Evolutionary conservation across 2,888 invertebrate genomes (phyloP), one percentile per base, ranked within the genome.

Genomic region (Papilio demoleus): DNA sequence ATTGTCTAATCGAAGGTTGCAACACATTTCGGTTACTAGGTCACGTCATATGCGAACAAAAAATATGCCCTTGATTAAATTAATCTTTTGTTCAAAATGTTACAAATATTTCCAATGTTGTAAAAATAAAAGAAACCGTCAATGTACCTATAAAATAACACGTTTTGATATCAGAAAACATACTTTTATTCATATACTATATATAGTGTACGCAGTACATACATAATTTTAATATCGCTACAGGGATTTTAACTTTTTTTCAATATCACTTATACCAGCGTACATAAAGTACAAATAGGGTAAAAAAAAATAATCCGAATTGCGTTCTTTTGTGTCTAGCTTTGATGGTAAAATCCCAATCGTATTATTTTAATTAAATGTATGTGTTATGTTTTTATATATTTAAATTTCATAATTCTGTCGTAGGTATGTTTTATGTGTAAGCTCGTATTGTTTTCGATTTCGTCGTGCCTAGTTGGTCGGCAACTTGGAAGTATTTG

Each of bases 1-100:
- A 24, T 63, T 27, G 59, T 53, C 9, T 34, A 67, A 65, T 59
- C 71, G 74, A 71, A 70, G 72, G 70, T 70, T 73, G 68, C 67
- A 71, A 71, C 73, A 71, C 68, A 72, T 73, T 74, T 75, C 65
- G 73, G 71, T 75, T 74, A 71, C 70, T 72, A 76, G 74, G 73
- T 73, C 73, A 67, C 68, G 58, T 65, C 24, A 67, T 72, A 72
- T 9, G 24, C 24, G 24, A 50, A 14, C 24, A 71, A 73, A 71
- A 76, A 74, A 73, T 71, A 74, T 70, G 73, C 68, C 75, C 75
- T 76, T 76, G 76, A 75, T 76, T 60, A 58, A 40, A 45, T 45
- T 45, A 19, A 19, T 19, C 17, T 19, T 45, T 45, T 45, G 19
- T 45, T 9, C 9, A 19, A 17, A 42, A 17, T 17, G 14, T 14